Evolutionary conservation across 1,140 invertebrate species (phyloP).

Genomic region (Leptinotarsa defecta): DNA sequence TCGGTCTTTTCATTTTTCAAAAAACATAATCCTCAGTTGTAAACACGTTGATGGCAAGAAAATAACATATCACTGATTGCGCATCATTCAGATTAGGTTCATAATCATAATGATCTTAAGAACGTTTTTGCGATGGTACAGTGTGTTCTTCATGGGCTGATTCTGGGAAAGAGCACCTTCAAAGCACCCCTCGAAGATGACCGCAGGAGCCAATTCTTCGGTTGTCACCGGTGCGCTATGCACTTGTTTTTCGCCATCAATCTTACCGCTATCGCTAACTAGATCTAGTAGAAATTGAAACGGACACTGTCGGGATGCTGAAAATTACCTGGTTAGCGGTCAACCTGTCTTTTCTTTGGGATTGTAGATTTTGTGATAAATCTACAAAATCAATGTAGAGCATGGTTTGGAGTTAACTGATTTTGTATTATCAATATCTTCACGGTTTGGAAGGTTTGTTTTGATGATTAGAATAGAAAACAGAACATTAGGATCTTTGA

Average conservation of each 20-base stretch:
- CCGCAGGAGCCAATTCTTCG: slow-evolving; percentile 34
- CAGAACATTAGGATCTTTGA: too few species aligned
- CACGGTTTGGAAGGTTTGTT: too few species aligned
- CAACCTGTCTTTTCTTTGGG: not conserved
- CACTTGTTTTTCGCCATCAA: slow-evolving; percentile 34
- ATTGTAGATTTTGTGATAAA: not conserved
- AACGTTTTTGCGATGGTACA: not conserved
- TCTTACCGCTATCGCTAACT: slow-evolving; percentile 31
- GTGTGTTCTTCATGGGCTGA: not conserved
- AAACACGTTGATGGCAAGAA: not conserved
- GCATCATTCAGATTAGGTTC: not conserved
- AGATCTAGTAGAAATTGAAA: slow-evolving; percentile 30
- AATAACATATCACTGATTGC: not conserved
- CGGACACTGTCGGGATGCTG: slow-evolving; percentile 20
- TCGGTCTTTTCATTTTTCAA: slow-evolving; percentile 12
- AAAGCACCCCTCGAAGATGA: slow-evolving; percentile 19
- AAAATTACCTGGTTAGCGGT: slow-evolving; percentile 25
- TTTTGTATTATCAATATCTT: too few species aligned
- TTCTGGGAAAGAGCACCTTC: not conserved
- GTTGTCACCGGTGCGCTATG: slow-evolving; percentile 36
- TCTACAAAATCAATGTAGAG: not conserved
- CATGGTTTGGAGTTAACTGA: too few species aligned
- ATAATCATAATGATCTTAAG: not conserved
- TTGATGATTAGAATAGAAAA: too few species aligned
- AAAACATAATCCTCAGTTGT: slow-evolving; percentile 15